Percentiles rank a stretch among this genome's conserved stretches.
Conservation (phyloP, 1,140 invertebrate genomes). For the Uloborus diversus region DNA sequence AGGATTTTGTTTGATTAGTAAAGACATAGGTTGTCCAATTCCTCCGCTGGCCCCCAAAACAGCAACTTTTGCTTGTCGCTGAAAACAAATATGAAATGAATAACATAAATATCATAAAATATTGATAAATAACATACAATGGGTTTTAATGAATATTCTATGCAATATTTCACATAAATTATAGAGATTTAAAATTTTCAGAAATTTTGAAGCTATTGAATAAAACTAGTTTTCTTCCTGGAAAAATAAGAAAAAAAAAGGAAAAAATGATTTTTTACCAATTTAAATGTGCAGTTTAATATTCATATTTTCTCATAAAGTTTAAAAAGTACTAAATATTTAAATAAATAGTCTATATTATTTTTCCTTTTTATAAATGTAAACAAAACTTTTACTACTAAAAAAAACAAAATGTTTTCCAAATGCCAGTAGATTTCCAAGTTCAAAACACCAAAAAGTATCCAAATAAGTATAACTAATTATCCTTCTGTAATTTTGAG, state of each 20-base stretch:
- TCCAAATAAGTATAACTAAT: too few species aligned
- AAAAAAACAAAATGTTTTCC: background rate
- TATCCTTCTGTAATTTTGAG: too few species aligned
- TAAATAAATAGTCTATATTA: too few species aligned
- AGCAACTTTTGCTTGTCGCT: slow-evolving; percentile 78
- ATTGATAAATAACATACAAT: background rate
- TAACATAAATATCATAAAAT: background rate
- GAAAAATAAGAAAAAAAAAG: too few species aligned
- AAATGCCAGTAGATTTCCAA: too few species aligned
- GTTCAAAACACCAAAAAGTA: background rate
- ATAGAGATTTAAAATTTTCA: background rate
- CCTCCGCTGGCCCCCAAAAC: slow-evolving; percentile 96
- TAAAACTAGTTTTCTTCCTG: too few species aligned
- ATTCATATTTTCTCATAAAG: too few species aligned
- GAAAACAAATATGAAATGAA: background rate
- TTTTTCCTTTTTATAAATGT: too few species aligned
- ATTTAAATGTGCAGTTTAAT: too few species aligned
- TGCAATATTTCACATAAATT: background rate
- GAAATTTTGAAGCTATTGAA: background rate
- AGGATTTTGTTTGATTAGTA: slow-evolving; percentile 93
- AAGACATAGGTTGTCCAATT: slow-evolving; percentile 96
- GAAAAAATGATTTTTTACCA: too few species aligned
- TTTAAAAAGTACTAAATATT: too few species aligned
- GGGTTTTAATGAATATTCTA: background rate
- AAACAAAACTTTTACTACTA: background rate